These are phyloP conservation scores for Dioctria rufipes DNA, from an alignment of 2,888 invertebrate species.

Conservation along the genomic window DNA sequence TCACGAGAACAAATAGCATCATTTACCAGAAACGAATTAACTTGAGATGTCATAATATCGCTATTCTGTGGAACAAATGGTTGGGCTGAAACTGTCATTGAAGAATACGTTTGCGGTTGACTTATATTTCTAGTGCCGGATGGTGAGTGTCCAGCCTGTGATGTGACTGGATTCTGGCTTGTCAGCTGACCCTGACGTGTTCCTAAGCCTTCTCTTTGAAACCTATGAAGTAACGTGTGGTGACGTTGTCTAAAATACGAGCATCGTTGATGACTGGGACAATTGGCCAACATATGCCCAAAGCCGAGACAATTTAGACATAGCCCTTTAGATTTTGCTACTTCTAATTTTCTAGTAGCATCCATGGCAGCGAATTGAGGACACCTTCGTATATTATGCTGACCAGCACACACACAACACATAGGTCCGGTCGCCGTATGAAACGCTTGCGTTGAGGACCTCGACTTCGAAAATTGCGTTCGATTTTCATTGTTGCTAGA, in stretches of 20 bases:
- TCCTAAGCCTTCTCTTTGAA: neutral
- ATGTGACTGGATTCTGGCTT: neutral
- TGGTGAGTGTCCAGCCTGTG: neutral
- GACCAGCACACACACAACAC: neutral
- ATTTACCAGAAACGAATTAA: neutral
- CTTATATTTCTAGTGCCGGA: neutral
- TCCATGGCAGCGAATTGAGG: neutral
- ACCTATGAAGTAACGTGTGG: neutral
- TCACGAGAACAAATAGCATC: neutral
- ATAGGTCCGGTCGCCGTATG: neutral
- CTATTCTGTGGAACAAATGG: neutral
- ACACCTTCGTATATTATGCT: constrained; percentile 5
- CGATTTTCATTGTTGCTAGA: neutral
- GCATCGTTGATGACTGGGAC: neutral
- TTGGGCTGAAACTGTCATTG: neutral
- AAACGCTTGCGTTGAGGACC: neutral
- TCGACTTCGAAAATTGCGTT: neutral
- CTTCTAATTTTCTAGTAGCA: neutral
- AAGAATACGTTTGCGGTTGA: too few species aligned
- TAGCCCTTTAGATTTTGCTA: constrained; percentile 20
- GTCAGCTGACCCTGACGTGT: neutral
- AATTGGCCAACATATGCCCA: constrained; percentile 16
- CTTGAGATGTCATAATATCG: too few species aligned
- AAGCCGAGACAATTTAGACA: constrained; percentile 22
- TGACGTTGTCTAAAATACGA: neutral